Base-by-base conservation (phyloP, 1,140 invertebrate species). In the Centruroides sculpturatus region DNA sequence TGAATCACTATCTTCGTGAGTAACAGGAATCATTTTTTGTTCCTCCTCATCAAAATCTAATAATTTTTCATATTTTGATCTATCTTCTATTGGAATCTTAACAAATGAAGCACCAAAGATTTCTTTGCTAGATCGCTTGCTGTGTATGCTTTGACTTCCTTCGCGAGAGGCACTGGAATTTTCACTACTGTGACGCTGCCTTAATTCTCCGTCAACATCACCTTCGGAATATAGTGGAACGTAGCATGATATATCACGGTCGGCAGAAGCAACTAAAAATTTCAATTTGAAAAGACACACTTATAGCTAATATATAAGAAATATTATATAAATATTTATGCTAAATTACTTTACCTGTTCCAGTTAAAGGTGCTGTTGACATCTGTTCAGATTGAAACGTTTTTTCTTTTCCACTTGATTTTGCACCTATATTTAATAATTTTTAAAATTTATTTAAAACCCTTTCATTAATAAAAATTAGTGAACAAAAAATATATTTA, bases 31-130 rank as follows among this genome's bases (percentile, higher is more conserved):
- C 8, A 80, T 78, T 59, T 80, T 77, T 50, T 66, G 63, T 41
- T 69, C 68, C 35, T 67, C 66, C n/a, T 70, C 66, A 57, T 63
- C 63, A 41, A 41, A 41, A 54, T 67, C 55, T 23, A 65, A 36
- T n/a, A 87, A 71, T 68, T 87, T 87, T 66, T 86, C 85, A 67
- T 87, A 87, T 66, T 86, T 87, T n/a, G 84, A 85, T 11, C 84
- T 75, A 72, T 87, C 83, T 66, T 87, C 84, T 0, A 82, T 64
- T 0, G 84, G 84, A 0, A 80, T 77, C 63, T 79, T 79, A 0
- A 83, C 79, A 67, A 84, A 85, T 1, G 77, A 77, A 46, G 66
- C 56, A 23, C 61, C 53, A 57, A 66, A 63, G 3, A 66, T n/a
- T 35, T 66, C 63, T 57, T 62, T 66, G 35, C 65, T 54, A 6